Conservation (phyloP, 2,888 invertebrate genomes). For the Lepidochitona cinerea region DNA sequence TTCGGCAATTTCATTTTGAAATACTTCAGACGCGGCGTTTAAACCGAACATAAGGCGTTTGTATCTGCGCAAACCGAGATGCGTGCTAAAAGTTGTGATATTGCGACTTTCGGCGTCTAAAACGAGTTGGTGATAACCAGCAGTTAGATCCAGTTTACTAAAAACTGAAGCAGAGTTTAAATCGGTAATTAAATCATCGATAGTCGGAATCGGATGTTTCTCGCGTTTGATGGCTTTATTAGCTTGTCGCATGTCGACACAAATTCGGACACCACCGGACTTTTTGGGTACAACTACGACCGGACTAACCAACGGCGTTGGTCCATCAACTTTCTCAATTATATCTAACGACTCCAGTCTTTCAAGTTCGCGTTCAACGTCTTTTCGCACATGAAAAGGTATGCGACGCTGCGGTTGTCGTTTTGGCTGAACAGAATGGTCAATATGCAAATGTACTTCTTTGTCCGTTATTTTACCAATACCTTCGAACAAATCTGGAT, state of each 20-base stretch:
- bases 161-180: conserved; percentile 39
- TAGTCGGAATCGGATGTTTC: conserved; percentile 35
- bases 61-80: conserved; percentile 37
- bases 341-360: conserved; percentile 23
- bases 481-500: conserved; percentile 6
- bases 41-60: conserved; percentile 40
- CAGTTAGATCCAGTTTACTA: conserved; percentile 37
- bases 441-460: conserved; percentile 26
- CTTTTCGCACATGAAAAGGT: conserved; percentile 27
- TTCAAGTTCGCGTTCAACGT: conserved; percentile 23
- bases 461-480: conserved; percentile 24
- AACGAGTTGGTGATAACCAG: conserved; percentile 43
- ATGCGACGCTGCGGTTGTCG: conserved; percentile 19
- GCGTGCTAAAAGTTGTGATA: conserved; percentile 41
- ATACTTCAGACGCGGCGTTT: conserved; percentile 70
- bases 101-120: conserved; percentile 40
- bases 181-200: conserved; percentile 39
- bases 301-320: conserved; percentile 25
- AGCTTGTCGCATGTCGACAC: conserved; percentile 43
- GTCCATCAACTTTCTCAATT: conserved; percentile 33
- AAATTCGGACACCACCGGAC: conserved; percentile 36
- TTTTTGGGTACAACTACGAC: conserved; percentile 39
- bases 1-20: conserved; percentile 67
- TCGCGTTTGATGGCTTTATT: conserved; percentile 41
- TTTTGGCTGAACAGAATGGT: conserved; percentile 24